phyloP scores from a whole-genome alignment of 1,140 invertebrate genomes.

The Tetragnatha versicolor region DNA sequence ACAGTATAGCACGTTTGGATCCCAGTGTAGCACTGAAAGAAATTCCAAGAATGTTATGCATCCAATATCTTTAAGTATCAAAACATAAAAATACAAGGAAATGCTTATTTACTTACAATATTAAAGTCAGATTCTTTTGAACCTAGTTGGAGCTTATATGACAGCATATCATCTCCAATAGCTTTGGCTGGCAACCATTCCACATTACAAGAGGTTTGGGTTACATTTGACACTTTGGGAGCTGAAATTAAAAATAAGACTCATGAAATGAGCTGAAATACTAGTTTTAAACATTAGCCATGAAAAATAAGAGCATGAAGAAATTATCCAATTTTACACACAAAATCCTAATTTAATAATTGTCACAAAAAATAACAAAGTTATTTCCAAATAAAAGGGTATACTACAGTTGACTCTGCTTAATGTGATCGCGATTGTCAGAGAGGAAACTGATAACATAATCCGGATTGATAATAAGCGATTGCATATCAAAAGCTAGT shows the following conservation, averaged over 20 bases:
- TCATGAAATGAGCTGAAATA: neutral
- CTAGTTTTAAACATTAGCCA: too few species aligned
- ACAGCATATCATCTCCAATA: slow-evolving; percentile 70
- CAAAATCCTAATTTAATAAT: too few species aligned
- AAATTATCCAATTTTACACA: too few species aligned
- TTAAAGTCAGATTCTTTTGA: slow-evolving; percentile 43
- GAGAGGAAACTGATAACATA: too few species aligned
- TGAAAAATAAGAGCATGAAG: too few species aligned
- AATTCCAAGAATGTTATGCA: slow-evolving; percentile 34
- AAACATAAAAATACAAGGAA: neutral
- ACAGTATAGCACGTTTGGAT: slow-evolving; percentile 72
- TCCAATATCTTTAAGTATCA: slow-evolving; percentile 14
- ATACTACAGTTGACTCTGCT: too few species aligned
- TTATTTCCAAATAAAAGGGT: too few species aligned
- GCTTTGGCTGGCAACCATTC: slow-evolving; percentile 65
- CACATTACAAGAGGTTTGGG: slow-evolving; percentile 62
- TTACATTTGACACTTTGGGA: slow-evolving; percentile 62
- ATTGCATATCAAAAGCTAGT: too few species aligned
- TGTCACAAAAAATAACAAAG: too few species aligned
- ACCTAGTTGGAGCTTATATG: slow-evolving; percentile 72
- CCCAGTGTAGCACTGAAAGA: slow-evolving; percentile 74
- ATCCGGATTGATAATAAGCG: too few species aligned
- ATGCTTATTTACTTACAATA: slow-evolving; percentile 15
- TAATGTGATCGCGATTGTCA: too few species aligned
- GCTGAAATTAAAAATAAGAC: slow-evolving; percentile 50